phyloP scores from a whole-genome alignment of 2,113 vertebrate genomes.

The Eleginops maclovinus region DNA sequence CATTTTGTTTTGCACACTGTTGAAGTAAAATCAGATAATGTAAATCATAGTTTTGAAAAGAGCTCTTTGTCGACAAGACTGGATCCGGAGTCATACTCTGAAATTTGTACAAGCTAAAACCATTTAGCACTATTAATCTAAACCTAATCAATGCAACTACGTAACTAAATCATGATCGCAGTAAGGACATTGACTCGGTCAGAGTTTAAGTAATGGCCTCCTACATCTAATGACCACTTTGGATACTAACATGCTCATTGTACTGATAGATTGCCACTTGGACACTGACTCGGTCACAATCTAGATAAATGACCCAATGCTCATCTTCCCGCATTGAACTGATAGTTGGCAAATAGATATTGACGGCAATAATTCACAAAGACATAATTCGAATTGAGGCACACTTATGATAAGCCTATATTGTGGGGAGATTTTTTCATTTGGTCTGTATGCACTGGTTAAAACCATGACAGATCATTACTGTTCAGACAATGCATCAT shows the following conservation, averaged over 20 bases:
- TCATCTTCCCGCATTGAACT: slow-evolving; percentile 35
- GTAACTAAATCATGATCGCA: slow-evolving; percentile 58
- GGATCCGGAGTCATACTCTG: not conserved
- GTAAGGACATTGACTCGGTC: slow-evolving; percentile 45
- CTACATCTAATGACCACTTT: slow-evolving; percentile 62
- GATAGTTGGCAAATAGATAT: slow-evolving; percentile 44
- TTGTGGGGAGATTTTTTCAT: not conserved
- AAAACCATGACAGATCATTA: slow-evolving; percentile 19
- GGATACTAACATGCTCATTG: slow-evolving; percentile 57
- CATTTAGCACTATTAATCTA: slow-evolving; percentile 30
- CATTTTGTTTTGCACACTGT: not conserved
- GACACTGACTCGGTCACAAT: slow-evolving; percentile 35
- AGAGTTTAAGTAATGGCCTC: slow-evolving; percentile 66
- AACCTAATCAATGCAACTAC: slow-evolving; percentile 47
- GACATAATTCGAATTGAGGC: slow-evolving; percentile 18
- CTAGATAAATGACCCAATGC: slow-evolving; percentile 56
- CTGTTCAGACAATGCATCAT: not conserved
- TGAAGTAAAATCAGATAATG: slow-evolving; percentile 5
- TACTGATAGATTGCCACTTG: slow-evolving; percentile 62
- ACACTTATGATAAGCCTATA: not conserved
- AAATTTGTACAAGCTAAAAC: slow-evolving; percentile 16
- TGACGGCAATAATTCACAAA: slow-evolving; percentile 13
- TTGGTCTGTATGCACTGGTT: not conserved
- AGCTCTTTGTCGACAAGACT: not conserved
- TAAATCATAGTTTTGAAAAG: not conserved